Evolutionary conservation across 2,113 vertebrate genomes (phyloP).

Genomic region (Calyptommatus sinebrachiatus): DNA sequence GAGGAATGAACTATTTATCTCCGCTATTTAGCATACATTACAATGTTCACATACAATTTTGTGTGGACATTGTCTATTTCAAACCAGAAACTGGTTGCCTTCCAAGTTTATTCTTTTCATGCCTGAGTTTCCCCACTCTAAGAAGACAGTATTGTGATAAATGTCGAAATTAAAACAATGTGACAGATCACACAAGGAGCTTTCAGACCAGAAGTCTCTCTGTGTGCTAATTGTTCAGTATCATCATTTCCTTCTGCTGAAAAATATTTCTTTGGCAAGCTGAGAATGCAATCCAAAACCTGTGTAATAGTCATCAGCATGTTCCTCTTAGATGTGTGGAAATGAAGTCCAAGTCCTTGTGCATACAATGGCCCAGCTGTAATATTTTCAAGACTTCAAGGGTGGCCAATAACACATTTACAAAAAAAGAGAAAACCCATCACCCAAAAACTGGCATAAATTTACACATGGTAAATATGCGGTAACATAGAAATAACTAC

Average conservation of each 20-base stretch:
- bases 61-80: slow-evolving; percentile 56
- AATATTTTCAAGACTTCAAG: background rate
- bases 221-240: slow-evolving; percentile 54
- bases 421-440: too few species aligned
- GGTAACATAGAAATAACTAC: too few species aligned
- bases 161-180: slow-evolving; percentile 60
- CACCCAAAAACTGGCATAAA: too few species aligned
- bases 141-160: slow-evolving; percentile 52
- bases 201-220: slow-evolving; percentile 43
- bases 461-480: too few species aligned
- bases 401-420: too few species aligned
- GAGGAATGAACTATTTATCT: too few species aligned
- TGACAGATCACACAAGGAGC: slow-evolving; percentile 29
- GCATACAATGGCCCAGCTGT: background rate
- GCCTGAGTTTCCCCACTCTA: slow-evolving; percentile 48
- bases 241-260: slow-evolving; percentile 38
- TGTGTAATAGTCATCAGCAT: background rate
- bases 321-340: background rate
- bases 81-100: slow-evolving; percentile 58
- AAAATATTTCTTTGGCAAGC: slow-evolving; percentile 15
- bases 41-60: slow-evolving; percentile 23
- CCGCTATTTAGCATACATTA: too few species aligned
- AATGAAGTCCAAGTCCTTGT: background rate
- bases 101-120: slow-evolving; percentile 57
- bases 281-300: background rate